Base-by-base conservation (phyloP, 2,797 vertebrate genomes). In the Anguilla pacifica region DNA sequence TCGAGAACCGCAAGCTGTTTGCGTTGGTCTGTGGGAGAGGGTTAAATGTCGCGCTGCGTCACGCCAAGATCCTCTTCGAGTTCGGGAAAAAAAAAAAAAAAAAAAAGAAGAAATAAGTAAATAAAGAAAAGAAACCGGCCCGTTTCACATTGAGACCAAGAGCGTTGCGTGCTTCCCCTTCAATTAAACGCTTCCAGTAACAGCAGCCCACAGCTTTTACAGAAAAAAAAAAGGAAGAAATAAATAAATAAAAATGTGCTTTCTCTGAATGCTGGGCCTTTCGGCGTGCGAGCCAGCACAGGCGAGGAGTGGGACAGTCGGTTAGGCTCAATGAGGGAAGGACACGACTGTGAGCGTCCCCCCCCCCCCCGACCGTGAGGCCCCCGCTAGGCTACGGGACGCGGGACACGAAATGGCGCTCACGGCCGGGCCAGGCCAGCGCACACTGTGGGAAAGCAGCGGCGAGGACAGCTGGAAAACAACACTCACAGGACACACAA, bases 181-280 rank as follows among this genome's bases (percentile, higher is more conserved):
- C 70, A 82, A 22, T 91, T 85, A 89, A 86, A 88, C 61, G 57
- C 87, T 89, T 90, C 88, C 88, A 88, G 87, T 86, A 87, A 91
- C 85, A 88, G 83, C 85, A 88, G 83, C 59, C 83, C 86, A 86
- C 85, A 64, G 53, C 85, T 87, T 81, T 85, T 86, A 83, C 81
- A 86, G 53, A 43, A 74, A 82, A 25, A 2, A 5, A 19, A 22
- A 61, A 22, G 35, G 35, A 35, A 46, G 3, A 19, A 28, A 59
- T 43, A 39, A 79, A 13, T 31, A 87, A 31, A 46, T 4, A 74
- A 74, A 79, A 83, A 88, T 15, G 7, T 43, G 46, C 84, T 77
- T 84, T 86, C 84, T 53, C 55, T 28, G 31, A 67, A 67, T 59
- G 83, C 43, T 83, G 53, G 22, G 31, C 51, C 39, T 81, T 79